These are phyloP conservation scores for Myxocyprinus asiaticus DNA, from an alignment of 2,113 vertebrate species.

Conservation along the genomic window DNA sequence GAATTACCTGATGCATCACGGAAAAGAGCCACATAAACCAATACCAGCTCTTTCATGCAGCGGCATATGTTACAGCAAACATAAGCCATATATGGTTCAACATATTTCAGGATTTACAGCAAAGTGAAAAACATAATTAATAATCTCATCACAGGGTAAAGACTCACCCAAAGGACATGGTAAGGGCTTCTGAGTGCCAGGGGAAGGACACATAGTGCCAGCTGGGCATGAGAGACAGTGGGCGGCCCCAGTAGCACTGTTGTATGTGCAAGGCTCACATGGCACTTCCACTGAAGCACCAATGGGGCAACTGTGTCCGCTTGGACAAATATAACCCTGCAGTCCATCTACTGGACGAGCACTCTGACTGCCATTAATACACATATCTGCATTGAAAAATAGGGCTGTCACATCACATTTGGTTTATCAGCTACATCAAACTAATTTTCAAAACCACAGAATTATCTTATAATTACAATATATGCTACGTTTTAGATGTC, in stretches of 20 bases:
- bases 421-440: too few species aligned
- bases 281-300: conserved; percentile 78
- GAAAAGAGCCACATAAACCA: too few species aligned
- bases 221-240: conserved; percentile 79
- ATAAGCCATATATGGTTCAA: too few species aligned
- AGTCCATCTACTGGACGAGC: conserved; percentile 76
- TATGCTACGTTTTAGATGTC: too few species aligned
- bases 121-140: too few species aligned
- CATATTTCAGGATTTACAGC: too few species aligned
- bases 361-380: conserved; percentile 77
- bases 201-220: conserved; percentile 73
- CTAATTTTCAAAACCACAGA: too few species aligned
- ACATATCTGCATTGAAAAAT: conserved; percentile 77
- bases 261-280: conserved; percentile 86
- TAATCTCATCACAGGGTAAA: fast-evolving
- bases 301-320: conserved; percentile 81
- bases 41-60: too few species aligned
- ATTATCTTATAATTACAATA: too few species aligned
- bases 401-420: conserved; percentile 1
- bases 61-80: too few species aligned
- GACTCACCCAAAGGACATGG: conserved; percentile 82
- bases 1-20: conserved; percentile 72
- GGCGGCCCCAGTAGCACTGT: conserved; percentile 72
- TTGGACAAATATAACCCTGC: conserved; percentile 82
- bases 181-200: conserved; percentile 74